These are phyloP conservation scores for Sericinus montela DNA, from an alignment of 2,888 invertebrate species.

Conservation along the genomic window DNA sequence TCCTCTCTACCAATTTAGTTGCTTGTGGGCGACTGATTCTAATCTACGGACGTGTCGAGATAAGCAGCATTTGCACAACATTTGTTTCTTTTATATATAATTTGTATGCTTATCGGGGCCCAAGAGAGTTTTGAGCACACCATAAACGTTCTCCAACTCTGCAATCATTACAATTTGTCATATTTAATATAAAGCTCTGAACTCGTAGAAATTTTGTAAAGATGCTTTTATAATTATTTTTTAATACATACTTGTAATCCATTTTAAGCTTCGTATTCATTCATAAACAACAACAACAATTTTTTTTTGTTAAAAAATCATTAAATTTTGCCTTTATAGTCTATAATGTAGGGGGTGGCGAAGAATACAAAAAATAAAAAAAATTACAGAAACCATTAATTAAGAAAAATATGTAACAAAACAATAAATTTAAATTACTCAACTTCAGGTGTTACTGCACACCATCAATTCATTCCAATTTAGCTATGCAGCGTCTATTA, in stretches of 20 bases:
- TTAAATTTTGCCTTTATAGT: too few relatives aligned
- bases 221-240: too few relatives aligned
- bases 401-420: not conserved
- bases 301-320: too few relatives aligned
- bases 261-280: too few relatives aligned
- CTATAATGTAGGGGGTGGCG: too few relatives aligned
- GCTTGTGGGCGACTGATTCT: constrained; percentile 38
- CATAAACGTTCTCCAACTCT: constrained; percentile 16
- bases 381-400: not conserved
- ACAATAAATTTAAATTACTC: constrained; percentile 18
- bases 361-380: too few relatives aligned
- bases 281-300: too few relatives aligned
- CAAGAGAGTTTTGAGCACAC: constrained; percentile 22
- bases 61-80: constrained; percentile 36
- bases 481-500: constrained; percentile 47
- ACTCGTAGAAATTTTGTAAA: not conserved
- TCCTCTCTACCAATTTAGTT: constrained; percentile 27
- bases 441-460: constrained; percentile 37
- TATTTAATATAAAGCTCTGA: not conserved
- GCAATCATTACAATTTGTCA: constrained; percentile 14
- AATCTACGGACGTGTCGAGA: constrained; percentile 39
- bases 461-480: constrained; percentile 57
- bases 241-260: too few relatives aligned
- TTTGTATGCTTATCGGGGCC: constrained; percentile 36
- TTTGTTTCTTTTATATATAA: constrained; percentile 28